Evolutionary conservation across 1,140 invertebrate genomes (phyloP).

Genomic region (Aporrectodea caliginosa): DNA sequence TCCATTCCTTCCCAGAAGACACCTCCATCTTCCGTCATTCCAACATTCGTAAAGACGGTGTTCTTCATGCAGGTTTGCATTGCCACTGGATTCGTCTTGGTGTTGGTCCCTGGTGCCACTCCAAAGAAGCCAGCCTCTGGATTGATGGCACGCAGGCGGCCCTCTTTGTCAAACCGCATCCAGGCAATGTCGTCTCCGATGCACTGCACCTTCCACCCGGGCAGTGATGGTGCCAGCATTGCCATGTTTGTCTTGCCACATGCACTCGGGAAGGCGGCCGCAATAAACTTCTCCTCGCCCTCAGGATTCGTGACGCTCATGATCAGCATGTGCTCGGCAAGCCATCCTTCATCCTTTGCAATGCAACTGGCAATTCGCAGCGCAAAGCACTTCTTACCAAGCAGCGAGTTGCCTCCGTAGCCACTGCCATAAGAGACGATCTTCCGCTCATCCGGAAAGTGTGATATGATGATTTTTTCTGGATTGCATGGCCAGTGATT

Average conservation of each 20-base stretch:
- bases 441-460: constrained; percentile 69
- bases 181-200: constrained; percentile 61
- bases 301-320: constrained; percentile 76
- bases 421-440: constrained; percentile 92
- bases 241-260: constrained; percentile 99
- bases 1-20: constrained; percentile 86
- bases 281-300: constrained; percentile 86
- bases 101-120: constrained; percentile 92
- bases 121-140: constrained; percentile 99
- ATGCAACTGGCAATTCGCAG: constrained; percentile 93
- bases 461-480: constrained; percentile 61
- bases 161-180: constrained; percentile 91
- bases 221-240: constrained; percentile 89
- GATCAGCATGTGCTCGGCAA: constrained; percentile 97
- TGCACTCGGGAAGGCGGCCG: constrained; percentile 94
- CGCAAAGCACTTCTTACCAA: constrained; percentile 99
- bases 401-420: constrained; percentile 94
- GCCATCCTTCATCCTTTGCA: constrained; percentile 90
- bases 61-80: constrained; percentile 90
- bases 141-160: constrained; percentile 90
- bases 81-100: constrained; percentile 90
- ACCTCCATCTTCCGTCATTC: constrained; percentile 81
- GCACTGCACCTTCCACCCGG: constrained; percentile 77
- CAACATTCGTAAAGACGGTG: constrained; percentile 99
- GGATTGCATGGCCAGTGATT: constrained; percentile 93